Evolutionary conservation across 2,797 vertebrate genomes (phyloP).

Genomic region (Manis pentadactyla): DNA sequence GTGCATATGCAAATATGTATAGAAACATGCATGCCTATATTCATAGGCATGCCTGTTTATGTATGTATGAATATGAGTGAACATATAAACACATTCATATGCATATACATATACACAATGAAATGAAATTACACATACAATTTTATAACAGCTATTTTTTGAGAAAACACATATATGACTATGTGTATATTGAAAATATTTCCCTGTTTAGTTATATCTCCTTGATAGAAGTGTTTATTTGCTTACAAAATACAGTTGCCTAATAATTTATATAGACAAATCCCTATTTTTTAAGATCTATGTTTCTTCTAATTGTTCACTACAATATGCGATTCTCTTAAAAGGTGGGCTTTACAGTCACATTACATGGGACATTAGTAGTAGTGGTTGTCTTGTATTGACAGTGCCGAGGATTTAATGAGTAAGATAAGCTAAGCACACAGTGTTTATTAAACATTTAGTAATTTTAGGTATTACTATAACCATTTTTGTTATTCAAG

Average conservation of each 20-base stretch:
- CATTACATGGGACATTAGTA: neutral
- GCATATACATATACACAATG: neutral
- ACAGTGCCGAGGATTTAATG: neutral
- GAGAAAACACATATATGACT: neutral
- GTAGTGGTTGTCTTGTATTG: neutral
- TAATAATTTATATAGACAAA: neutral
- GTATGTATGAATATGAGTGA: too few species aligned
- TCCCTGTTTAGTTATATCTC: neutral
- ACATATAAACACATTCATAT: too few species aligned
- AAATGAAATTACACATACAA: neutral
- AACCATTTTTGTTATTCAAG: neutral
- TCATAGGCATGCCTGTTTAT: neutral
- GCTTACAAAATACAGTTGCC: neutral
- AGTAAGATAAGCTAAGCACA: neutral
- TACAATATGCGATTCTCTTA: neutral
- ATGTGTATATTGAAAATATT: neutral
- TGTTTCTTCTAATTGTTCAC: neutral
- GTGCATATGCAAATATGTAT: too few species aligned
- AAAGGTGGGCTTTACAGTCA: neutral
- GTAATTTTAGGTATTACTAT: neutral
- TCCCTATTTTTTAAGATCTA: neutral
- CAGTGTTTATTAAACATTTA: neutral
- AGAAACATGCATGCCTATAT: neutral
- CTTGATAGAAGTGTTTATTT: neutral
- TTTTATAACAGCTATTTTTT: neutral